These are phyloP conservation scores for Allolobophora icterica DNA, from an alignment of 2,888 invertebrate genomes.

Conservation along the genomic window DNA sequence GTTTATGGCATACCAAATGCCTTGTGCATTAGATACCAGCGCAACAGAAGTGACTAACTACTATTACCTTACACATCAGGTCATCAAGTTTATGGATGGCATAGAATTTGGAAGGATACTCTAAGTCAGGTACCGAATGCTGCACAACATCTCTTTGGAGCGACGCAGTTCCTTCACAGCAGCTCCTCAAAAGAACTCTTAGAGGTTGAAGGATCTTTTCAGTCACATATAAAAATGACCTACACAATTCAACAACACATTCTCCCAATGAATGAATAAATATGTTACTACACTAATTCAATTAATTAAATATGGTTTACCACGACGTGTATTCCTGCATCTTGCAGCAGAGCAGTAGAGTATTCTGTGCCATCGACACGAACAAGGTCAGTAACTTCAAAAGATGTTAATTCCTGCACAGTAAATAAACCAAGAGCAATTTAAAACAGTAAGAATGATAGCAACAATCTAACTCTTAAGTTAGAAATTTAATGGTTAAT, in stretches of 20 bases:
- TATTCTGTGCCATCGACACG: slow-evolving; percentile 24
- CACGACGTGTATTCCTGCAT: slow-evolving; percentile 27
- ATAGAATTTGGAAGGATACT: background rate
- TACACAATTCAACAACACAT: background rate
- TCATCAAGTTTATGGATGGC: background rate
- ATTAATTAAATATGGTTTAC: background rate
- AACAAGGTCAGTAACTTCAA: background rate
- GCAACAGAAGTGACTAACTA: too few species aligned
- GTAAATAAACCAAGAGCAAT: background rate
- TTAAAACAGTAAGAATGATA: background rate
- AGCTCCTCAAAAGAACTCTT: background rate
- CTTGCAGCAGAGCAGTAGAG: background rate
- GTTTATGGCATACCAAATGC: too few species aligned
- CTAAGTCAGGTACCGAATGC: too few species aligned
- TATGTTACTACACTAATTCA: background rate
- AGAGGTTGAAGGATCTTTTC: background rate
- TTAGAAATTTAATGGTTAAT: background rate
- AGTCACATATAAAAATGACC: background rate
- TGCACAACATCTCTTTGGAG: background rate
- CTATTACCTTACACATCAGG: too few species aligned
- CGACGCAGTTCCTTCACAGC: background rate
- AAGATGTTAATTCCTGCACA: slow-evolving; percentile 19
- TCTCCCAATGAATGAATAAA: background rate
- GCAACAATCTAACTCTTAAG: background rate
- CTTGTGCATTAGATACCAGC: too few species aligned